These are phyloP conservation scores for Engraulis encrasicolus DNA, from an alignment of 2,113 vertebrate genomes.

Conservation along the genomic window DNA sequence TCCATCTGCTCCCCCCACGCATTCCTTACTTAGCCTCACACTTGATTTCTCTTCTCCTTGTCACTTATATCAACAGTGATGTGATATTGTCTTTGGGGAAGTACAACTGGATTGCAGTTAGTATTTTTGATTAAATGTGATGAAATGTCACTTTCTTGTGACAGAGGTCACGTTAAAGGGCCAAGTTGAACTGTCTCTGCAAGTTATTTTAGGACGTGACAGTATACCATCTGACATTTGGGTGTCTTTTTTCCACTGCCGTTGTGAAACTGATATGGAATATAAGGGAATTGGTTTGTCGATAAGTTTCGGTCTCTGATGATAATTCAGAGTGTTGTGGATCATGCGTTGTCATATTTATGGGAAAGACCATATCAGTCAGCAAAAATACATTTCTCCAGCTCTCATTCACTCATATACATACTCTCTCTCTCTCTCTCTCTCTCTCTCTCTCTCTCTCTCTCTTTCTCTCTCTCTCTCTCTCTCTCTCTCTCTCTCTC, in stretches of 20 bases:
- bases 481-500: too few relatives aligned
- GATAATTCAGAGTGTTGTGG: neutral
- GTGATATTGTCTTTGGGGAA: neutral
- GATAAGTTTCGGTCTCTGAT: neutral
- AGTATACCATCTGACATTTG: neutral
- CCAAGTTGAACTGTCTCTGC: neutral
- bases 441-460: too few relatives aligned
- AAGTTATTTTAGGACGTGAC: conserved; percentile 32
- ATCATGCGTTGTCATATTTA: neutral
- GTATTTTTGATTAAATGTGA: conserved; percentile 10
- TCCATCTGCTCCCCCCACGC: neutral
- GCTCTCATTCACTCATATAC: too few relatives aligned
- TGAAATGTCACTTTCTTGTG: conserved; percentile 10
- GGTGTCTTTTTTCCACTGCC: neutral
- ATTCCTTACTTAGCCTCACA: neutral
- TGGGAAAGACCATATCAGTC: neutral
- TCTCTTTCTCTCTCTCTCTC: too few relatives aligned
- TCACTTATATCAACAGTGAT: neutral
- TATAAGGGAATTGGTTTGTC: conserved; percentile 43
- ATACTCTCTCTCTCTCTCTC: too few relatives aligned
- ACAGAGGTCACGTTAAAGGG: neutral
- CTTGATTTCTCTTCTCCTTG: conserved; percentile 2
- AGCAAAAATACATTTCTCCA: neutral
- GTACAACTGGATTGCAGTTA: neutral
- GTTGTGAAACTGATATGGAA: conserved; percentile 34